phyloP scores from a whole-genome alignment of 2,113 vertebrate species.

The Leptobrachium ailaonicum region DNA sequence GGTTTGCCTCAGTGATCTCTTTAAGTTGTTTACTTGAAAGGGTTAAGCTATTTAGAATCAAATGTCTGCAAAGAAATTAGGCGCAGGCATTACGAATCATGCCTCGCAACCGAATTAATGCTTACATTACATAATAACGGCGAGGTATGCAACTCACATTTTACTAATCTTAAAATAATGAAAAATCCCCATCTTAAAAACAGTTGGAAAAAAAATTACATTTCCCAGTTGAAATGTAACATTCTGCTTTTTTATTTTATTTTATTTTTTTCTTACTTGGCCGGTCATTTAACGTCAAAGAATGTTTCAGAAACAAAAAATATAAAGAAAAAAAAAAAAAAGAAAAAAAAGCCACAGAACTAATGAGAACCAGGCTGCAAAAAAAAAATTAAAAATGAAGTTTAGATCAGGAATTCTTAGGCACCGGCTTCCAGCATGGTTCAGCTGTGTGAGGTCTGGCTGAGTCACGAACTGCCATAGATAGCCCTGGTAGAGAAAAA shows the following conservation, averaged over 20 bases:
- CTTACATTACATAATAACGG: background rate
- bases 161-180: background rate
- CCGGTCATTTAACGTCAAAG: conserved; percentile 62
- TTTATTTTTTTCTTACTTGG: conserved; percentile 50
- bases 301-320: conserved; percentile 49
- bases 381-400: conserved; percentile 75
- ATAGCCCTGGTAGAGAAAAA: conserved; percentile 56
- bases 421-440: conserved; percentile 57
- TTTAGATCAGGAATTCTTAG: conserved; percentile 73
- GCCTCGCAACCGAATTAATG: background rate
- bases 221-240: conserved; percentile 53
- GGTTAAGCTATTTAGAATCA: too few species aligned
- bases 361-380: conserved; percentile 84
- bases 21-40: too few species aligned
- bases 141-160: background rate
- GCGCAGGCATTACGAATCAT: background rate
- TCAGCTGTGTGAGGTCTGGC: conserved; percentile 68
- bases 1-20: too few species aligned
- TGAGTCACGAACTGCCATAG: conserved; percentile 62
- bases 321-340: background rate
- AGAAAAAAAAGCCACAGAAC: conserved; percentile 62
- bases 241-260: conserved; percentile 54
- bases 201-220: background rate
- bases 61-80: background rate
- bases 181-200: background rate